A percentile compares a stretch with the other conserved stretches of the same genome.
Conservation (phyloP, 2,888 invertebrate species). For the Apodemia zela region DNA sequence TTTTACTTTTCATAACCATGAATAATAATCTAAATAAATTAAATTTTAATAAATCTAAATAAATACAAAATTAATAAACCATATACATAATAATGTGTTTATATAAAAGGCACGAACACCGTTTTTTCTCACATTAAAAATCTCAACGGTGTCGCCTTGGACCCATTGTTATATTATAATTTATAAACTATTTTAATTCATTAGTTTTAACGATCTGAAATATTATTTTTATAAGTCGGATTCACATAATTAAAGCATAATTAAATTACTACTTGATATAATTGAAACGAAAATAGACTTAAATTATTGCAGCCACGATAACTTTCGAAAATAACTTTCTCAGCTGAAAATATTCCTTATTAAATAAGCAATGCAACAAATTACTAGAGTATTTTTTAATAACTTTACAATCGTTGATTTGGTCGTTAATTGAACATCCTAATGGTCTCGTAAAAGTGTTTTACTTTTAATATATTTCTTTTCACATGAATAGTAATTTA, state of each 20-base stretch:
- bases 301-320: constrained; percentile 4
- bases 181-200: constrained; percentile 14
- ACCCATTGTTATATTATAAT: constrained; percentile 12
- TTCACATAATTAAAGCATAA: constrained; percentile 15
- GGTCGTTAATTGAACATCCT: no score
- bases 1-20: not conserved
- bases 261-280: constrained; percentile 13
- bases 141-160: constrained; percentile 4
- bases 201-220: constrained; percentile 15
- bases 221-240: constrained; percentile 3
- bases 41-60: not conserved
- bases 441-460: no score
- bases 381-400: not conserved
- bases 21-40: not conserved
- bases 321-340: constrained; percentile 13
- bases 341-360: constrained; percentile 1
- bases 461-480: no score
- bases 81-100: not conserved
- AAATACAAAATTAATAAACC: not conserved
- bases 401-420: not conserved
- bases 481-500: no score
- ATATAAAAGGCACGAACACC: not conserved
- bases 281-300: constrained; percentile 10
- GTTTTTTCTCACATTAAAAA: constrained; percentile 1
- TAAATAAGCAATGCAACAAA: not conserved